Evolutionary conservation across 2,888 invertebrate species (phyloP), one percentile per base, ranked within the genome.

Genomic region (Acleris sparsana): DNA sequence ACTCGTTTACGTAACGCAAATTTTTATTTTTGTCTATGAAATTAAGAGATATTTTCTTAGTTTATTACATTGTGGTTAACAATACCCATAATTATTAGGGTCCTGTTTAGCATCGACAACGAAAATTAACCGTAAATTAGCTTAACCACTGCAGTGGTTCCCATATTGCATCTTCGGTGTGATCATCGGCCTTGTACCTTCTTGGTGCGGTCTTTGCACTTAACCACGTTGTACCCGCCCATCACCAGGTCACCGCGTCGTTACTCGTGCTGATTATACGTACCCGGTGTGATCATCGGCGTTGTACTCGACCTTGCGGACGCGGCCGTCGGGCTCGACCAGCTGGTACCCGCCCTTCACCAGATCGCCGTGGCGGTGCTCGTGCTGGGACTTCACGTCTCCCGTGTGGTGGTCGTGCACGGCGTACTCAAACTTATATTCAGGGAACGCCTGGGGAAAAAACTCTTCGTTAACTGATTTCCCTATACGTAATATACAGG

Each of bases 101-200:
- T n/a, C 20, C 20, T 20, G 20, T 20, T 20, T 20, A 20, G 1
- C 3, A 20, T 20, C 3, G 20, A 3, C 20, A 20, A 20, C 20
- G 20, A 20, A 20, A 20, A 20, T 20, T 2, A 25, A 25, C 25
- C 25, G 0, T 5, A 25, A 4, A 5, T 3, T 3, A 25, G 6
- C 25, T 6, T 1, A 25, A 25, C 25, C 4, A 25, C 25, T 6
- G 5, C 25, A 25, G 6, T 6, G 25, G 25, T 25, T 25, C 6
- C 5, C 25, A 6, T 6, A 6, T 25, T 25, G 29, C 29, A 7
- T 7, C 7, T 29, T 29, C 29, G 13, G 89, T 88, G 72, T 90
- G 92, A 72, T 94, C 94, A 73, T 94, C 95, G 46, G 94, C 95
- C 78, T 93, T 93, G 86, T 95, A 95, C 95, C 76, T 94, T 95